Base-by-base conservation (phyloP, 92 coral and sea anemone species). In the Pocillopora meandrina region DNA sequence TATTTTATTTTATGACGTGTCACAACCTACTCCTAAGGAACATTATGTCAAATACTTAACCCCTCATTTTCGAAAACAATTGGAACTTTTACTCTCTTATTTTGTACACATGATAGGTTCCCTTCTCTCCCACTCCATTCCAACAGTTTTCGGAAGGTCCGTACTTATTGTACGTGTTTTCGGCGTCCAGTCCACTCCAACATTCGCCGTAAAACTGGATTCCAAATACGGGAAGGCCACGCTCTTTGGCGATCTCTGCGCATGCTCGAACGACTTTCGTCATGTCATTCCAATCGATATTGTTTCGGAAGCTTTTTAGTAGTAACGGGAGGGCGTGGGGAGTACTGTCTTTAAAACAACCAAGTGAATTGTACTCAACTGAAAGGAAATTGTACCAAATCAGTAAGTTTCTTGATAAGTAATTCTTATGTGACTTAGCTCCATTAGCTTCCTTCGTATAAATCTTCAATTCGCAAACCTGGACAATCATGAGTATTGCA, bases 121-220 rank as follows among this genome's bases (percentile, higher is more conserved):
- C 16, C 20, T 56, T 71, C 56, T 75, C 42, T 3, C 91, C 91
- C 2, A 84, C 88, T 11, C 87, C 91, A 34, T 20, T 74, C 88
- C 79, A 67, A 60, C 91, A 87, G 7, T 75, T 15, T 35, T 66
- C 26, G 9, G 88, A 82, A 26, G 82, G 56, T 26, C 90, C 90
- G 75, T 87, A 34, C 23, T 2, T 74, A 42, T 87, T 71, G 83
- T 74, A 87, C 17, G 80, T 72, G 26, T 58, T 68, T 72, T 55
- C 33, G 21, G 78, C 78, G 59, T 68, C 78, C 80, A 61, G 66
- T 57, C 87, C 88, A 68, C 87, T 75, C 90, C 90, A 82, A 34
- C 90, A 87, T 61, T 87, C 90, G 12, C 88, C 90, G 62, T 74
- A 83, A 75, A 65, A 87, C 71, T 83, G 88, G n/a, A 87, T 63